Percentiles rank a stretch among this genome's conserved stretches.
phyloP scores from a whole-genome alignment of 2,113 vertebrate species.

The Peromyscus polionotus region DNA sequence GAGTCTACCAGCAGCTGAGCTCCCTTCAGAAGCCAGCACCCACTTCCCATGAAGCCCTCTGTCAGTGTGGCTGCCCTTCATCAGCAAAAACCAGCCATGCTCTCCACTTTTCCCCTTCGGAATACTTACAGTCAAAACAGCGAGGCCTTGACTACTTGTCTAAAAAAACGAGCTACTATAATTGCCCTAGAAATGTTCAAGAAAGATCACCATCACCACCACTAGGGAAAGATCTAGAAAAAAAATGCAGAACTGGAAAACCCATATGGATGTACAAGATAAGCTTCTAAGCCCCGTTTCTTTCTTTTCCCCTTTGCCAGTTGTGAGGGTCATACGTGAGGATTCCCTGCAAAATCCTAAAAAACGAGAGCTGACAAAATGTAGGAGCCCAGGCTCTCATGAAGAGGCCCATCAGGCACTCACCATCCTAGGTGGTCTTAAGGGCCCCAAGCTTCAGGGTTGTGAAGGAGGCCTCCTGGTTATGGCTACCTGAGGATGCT shows the following conservation, averaged over 20 bases:
- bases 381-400: accelerated
- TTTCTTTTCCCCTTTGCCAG: not conserved
- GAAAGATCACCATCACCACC: accelerated
- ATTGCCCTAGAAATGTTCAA: too few species aligned
- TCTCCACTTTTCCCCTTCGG: accelerated
- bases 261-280: not conserved
- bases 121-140: not conserved
- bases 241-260: not conserved
- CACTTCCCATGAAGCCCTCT: accelerated
- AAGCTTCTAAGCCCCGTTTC: not conserved
- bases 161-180: not conserved
- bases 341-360: not conserved
- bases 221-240: not conserved
- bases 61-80: accelerated
- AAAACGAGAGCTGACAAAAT: not conserved
- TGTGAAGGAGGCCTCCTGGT: not conserved
- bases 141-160: not conserved
- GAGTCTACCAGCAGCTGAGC: not conserved
- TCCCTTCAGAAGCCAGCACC: accelerated
- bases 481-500: not conserved
- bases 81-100: not conserved
- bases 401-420: too few species aligned
- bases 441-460: not conserved
- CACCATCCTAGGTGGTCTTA: too few species aligned
- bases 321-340: not conserved